phyloP scores from a whole-genome alignment of 2,113 vertebrate genomes.

The Acrocephalus kingi region DNA sequence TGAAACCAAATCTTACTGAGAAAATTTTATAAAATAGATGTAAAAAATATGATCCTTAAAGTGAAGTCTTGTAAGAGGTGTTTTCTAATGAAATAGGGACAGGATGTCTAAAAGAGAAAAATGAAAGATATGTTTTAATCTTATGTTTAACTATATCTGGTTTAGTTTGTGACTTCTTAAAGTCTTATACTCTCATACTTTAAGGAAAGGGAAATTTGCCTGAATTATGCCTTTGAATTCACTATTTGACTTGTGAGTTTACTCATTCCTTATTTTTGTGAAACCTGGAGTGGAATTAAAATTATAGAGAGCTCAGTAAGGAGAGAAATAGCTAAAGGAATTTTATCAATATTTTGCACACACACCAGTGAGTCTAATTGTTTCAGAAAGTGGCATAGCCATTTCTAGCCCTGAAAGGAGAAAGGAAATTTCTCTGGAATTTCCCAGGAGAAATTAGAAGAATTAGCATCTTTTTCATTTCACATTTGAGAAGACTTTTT shows the following conservation, averaged over 20 bases:
- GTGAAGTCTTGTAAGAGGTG: not conserved
- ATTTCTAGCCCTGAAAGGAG: not conserved
- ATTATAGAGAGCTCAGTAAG: not conserved
- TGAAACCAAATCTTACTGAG: not conserved
- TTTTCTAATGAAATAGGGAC: not conserved
- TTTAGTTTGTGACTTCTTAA: not conserved
- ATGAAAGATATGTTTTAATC: rapidly evolving
- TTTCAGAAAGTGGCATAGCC: not conserved
- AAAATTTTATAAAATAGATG: not conserved
- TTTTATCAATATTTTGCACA: not conserved
- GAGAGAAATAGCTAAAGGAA: not conserved
- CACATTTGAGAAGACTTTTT: not conserved
- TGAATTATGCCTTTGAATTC: not conserved
- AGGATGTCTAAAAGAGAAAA: not conserved
- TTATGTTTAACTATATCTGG: not conserved
- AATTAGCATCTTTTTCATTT: not conserved
- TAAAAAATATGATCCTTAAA: not conserved
- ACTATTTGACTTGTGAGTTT: not conserved
- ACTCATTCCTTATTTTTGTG: not conserved
- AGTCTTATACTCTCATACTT: not conserved
- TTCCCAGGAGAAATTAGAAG: not conserved
- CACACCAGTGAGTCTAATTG: not conserved
- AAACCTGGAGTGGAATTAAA: not conserved
- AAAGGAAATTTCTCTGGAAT: not conserved
- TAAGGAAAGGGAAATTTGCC: not conserved